Evolutionary conservation across 1,140 invertebrate genomes (phyloP), one percentile per base, ranked within the genome.

Genomic region (Propsilocerus akamusi): DNA sequence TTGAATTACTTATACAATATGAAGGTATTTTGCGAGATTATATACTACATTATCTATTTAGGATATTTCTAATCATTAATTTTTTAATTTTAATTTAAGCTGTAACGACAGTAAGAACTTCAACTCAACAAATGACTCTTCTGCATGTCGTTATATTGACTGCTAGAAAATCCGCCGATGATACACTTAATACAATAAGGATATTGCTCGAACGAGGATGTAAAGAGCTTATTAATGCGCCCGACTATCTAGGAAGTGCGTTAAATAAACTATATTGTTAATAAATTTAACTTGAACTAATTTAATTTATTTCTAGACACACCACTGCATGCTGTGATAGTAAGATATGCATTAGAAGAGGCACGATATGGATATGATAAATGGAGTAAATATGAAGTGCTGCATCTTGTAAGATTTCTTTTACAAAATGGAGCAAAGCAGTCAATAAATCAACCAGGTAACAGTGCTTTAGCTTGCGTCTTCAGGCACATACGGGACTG

Each of bases 351-450:
- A 2, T 53, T 82, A 50, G 80, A 82, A 62, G 80, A 83, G 62
- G 75, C 76, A 14, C 67, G 74, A 22, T 80, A 78, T 59, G 77
- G 78, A 7, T 80, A 79, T 54, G 72, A 76, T 53, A 72, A 73
- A 54, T 81, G 78, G 78, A 81, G 77, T 54, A 81, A 80, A 59
- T 81, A 77, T 77, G 80, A 81, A 56, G 73, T 81, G 49, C 58
- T 83, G 26, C 77, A 80, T 59, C 66, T 83, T 51, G 76, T 81
- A 4, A 59, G 70, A 3, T 76, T 74, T 56, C 56, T 79, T 17
- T 63, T 79, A 22, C 76, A 77, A 56, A 73, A 76, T 55, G 80
- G 80, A 25, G 79, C 77, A 17, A 69, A 73, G 51, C 74, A 71
- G 20, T 78, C 76, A 22, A 81, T 82, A 28, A 83, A 83, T 61